Conservation (phyloP, 1,140 invertebrate genomes). For the Drosophila eugracilis region DNA sequence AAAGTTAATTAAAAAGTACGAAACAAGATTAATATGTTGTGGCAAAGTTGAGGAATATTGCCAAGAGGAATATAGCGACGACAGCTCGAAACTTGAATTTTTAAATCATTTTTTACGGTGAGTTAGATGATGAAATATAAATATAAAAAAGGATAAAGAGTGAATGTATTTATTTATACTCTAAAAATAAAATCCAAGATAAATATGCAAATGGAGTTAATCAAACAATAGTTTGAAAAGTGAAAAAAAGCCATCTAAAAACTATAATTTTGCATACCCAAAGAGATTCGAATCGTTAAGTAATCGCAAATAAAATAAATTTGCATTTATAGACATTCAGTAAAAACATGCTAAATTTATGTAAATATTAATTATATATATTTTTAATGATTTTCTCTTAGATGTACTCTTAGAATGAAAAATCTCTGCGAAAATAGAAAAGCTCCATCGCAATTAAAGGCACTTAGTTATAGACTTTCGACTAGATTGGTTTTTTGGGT, state of each 20-base stretch:
- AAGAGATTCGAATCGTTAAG: not conserved
- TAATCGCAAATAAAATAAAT: not conserved
- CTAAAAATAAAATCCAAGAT: not conserved
- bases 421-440: conserved; percentile 11
- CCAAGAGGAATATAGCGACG: conserved; percentile 14
- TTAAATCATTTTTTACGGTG: not conserved
- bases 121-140: not conserved
- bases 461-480: conserved; percentile 6
- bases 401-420: conserved; percentile 1
- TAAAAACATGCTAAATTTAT: not conserved
- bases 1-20: conserved; percentile 14
- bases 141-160: too few relatives aligned
- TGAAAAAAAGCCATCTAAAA: not conserved
- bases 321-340: not conserved
- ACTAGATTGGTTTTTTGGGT: conserved; percentile 6
- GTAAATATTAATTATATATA: not conserved
- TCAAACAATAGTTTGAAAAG: not conserved
- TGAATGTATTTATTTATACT: not conserved
- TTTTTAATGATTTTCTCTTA: not conserved
- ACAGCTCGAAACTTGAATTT: not conserved
- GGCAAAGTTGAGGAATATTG: conserved; percentile 1
- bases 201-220: not conserved
- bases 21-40: conserved; percentile 15
- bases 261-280: not conserved
- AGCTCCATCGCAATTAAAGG: not conserved